Percentiles rank a stretch among this genome's conserved stretches.
phyloP scores from a whole-genome alignment of 2,888 invertebrate genomes.

The Epistrophella euchroma region DNA sequence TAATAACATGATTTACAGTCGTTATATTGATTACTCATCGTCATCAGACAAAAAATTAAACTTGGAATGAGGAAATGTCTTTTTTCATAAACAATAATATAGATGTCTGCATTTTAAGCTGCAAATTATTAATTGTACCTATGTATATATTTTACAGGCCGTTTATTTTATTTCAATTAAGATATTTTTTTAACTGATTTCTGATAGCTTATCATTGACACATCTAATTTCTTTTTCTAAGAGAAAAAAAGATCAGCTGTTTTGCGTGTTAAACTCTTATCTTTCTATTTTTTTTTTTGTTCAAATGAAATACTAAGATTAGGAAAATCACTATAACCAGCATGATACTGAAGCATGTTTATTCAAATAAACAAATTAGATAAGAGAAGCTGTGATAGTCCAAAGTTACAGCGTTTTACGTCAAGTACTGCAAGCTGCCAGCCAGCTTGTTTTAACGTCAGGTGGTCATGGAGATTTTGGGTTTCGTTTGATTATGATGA shows the following conservation, averaged over 20 bases:
- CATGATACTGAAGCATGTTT: conserved; percentile 11
- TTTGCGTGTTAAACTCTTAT: conserved; percentile 15
- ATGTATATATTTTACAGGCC: too few species aligned
- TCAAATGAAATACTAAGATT: not conserved
- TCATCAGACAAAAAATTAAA: too few species aligned
- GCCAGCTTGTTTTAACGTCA: not conserved
- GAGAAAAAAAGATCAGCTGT: conserved; percentile 33
- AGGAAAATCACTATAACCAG: not conserved
- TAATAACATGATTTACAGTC: not conserved
- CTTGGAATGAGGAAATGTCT: not conserved
- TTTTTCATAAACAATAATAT: not conserved
- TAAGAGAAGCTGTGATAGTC: conserved; percentile 37
- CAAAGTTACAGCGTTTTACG: conserved; percentile 4
- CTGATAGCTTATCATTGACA: not conserved
- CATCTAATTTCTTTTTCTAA: not conserved
- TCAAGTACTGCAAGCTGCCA: conserved; percentile 2
- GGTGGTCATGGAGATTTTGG: not conserved
- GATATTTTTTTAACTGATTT: too few species aligned
- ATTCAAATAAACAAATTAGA: conserved; percentile 32
- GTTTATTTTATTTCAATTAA: too few species aligned
- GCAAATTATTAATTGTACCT: too few species aligned
- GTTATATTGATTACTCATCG: not conserved
- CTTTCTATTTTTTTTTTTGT: not conserved
- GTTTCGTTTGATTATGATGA: conserved; percentile 18
- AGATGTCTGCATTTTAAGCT: not conserved